phyloP scores from a whole-genome alignment of 1,140 invertebrate genomes.

The Pseudomyrmex sp. region DNA sequence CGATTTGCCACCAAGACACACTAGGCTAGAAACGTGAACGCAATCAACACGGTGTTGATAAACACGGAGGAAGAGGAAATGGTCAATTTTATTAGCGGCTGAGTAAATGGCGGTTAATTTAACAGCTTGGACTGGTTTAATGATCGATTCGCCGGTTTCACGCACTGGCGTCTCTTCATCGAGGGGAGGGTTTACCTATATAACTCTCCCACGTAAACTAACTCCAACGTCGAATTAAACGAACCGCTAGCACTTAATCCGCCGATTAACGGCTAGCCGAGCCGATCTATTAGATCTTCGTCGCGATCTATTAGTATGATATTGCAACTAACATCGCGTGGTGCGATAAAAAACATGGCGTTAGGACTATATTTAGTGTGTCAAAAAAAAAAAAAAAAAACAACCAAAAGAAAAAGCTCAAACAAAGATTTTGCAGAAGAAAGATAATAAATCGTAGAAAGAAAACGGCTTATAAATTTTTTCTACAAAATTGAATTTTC shows the following conservation, averaged over 20 bases:
- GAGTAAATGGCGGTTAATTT: constrained; percentile 79
- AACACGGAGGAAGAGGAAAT: constrained; percentile 28
- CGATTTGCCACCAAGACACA: too few species aligned
- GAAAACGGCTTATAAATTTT: neutral
- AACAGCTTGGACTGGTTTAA: constrained; percentile 79
- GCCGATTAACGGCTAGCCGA: constrained; percentile 45
- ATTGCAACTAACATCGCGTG: constrained; percentile 9
- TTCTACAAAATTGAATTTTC: neutral
- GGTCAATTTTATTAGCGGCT: constrained; percentile 78
- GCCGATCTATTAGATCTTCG: constrained; percentile 20
- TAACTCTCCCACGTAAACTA: constrained; percentile 30
- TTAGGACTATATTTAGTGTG: neutral
- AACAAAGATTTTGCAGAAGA: neutral
- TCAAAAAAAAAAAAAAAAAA: neutral
- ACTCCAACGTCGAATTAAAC: constrained; percentile 60
- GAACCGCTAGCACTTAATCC: constrained; percentile 55
- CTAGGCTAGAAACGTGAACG: neutral
- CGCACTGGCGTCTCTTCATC: constrained; percentile 54
- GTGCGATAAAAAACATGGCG: neutral
- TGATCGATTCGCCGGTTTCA: constrained; percentile 79
- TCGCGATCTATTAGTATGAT: constrained; percentile 13
- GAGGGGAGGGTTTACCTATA: neutral
- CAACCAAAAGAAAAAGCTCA: neutral
- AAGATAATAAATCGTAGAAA: neutral
- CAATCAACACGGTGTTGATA: constrained; percentile 14